Evolutionary conservation across 2,113 vertebrate species (phyloP).

Genomic region (Arenaria interpres): DNA sequence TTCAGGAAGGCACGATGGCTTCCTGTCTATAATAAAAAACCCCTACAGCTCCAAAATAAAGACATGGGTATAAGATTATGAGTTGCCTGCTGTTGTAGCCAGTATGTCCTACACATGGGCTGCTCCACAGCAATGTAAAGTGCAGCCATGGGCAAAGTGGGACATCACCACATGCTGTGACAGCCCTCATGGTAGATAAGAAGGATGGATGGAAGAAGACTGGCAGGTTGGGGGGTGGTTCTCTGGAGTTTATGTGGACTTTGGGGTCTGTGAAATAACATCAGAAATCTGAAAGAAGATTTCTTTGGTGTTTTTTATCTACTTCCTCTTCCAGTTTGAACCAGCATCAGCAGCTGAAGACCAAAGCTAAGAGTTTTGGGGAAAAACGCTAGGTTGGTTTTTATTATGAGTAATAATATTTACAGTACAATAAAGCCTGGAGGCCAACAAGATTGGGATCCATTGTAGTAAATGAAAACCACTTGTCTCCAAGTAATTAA

Average conservation of each 20-base stretch:
- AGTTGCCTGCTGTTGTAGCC: not conserved
- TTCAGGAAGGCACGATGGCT: not conserved
- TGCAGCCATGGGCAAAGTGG: not conserved
- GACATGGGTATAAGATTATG: not conserved
- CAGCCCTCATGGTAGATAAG: not conserved
- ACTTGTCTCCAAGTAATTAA: conserved; percentile 62
- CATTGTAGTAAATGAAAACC: conserved; percentile 55
- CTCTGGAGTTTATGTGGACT: not conserved
- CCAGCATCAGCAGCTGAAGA: not conserved
- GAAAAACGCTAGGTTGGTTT: conserved; percentile 1
- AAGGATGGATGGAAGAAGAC: not conserved
- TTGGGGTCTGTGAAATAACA: not conserved
- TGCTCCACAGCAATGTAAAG: not conserved
- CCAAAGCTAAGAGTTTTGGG: conserved; percentile 10
- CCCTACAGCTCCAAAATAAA: not conserved
- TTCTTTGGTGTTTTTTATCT: not conserved
- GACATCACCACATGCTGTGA: not conserved
- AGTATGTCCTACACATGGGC: not conserved
- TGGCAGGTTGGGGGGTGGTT: not conserved
- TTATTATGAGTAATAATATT: conserved; percentile 65
- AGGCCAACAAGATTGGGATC: conserved; percentile 54
- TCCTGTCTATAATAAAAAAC: not conserved
- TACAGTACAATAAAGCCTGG: conserved; percentile 55
- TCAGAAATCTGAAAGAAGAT: not conserved
- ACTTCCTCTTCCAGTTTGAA: not conserved